These are phyloP conservation scores for Trichonephila clavata DNA, from an alignment of 1,140 invertebrate species.

Conservation along the genomic window DNA sequence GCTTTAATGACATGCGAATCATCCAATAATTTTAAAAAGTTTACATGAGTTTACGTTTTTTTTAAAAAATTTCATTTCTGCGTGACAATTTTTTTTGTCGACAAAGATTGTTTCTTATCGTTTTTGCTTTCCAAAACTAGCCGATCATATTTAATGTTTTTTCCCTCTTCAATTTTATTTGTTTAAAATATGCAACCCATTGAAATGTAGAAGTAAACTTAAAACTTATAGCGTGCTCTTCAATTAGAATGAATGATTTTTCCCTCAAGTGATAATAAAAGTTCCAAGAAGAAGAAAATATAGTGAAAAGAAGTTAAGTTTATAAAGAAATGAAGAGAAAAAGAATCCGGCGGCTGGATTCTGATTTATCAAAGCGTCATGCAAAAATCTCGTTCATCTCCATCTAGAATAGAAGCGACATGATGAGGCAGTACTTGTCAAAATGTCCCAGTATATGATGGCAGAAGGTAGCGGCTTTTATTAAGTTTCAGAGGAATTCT, in stretches of 20 bases:
- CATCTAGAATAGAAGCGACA: conserved; percentile 50
- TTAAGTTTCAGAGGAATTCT: conserved; percentile 32
- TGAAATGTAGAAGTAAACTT: not conserved
- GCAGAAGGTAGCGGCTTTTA: conserved; percentile 30
- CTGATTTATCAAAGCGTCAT: conserved; percentile 57
- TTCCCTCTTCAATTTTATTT: no score
- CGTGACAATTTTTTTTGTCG: not conserved
- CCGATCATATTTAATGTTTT: no score
- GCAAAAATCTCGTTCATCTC: conserved; percentile 68
- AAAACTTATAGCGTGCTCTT: not conserved
- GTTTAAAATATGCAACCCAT: no score
- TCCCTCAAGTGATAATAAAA: not conserved
- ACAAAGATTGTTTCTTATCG: no score
- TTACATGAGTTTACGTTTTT: not conserved
- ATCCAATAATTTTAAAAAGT: not conserved
- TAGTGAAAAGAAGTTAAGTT: conserved; percentile 29
- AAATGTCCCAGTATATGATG: conserved; percentile 38
- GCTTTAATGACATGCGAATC: not conserved
- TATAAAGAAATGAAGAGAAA: not conserved
- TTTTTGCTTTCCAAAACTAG: no score
- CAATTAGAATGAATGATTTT: conserved; percentile 32
- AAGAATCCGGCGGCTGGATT: conserved; percentile 21
- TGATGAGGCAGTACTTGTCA: conserved; percentile 38
- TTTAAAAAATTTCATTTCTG: not conserved
- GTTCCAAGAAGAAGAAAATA: not conserved